phyloP scores from a whole-genome alignment of 2,888 invertebrate species.

The Meliscaeva auricollis region DNA sequence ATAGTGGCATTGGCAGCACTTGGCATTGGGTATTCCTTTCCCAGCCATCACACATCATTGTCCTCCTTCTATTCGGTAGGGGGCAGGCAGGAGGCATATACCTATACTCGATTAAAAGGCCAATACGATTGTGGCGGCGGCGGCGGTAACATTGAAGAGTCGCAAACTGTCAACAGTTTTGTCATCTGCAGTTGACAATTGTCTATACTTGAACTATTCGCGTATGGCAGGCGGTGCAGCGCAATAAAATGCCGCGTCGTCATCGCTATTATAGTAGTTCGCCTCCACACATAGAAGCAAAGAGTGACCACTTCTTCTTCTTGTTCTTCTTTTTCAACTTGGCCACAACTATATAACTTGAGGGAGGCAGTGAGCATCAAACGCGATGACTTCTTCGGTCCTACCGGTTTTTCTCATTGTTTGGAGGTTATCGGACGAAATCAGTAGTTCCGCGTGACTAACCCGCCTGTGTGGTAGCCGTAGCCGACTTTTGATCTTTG shows the following conservation, averaged over 20 bases:
- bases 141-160: slow-evolving; percentile 62
- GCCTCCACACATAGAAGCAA: slow-evolving; percentile 25
- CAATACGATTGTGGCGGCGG: slow-evolving; percentile 16
- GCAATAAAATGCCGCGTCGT: slow-evolving; percentile 59
- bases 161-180: slow-evolving; percentile 75
- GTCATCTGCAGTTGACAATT: slow-evolving; percentile 74
- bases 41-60: slow-evolving; percentile 50
- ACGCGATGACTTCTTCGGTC: slow-evolving; percentile 45
- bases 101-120: slow-evolving; percentile 17
- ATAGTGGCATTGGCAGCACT: slow-evolving; percentile 67
- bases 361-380: slow-evolving; percentile 66
- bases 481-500: slow-evolving; percentile 52
- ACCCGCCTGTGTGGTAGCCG: slow-evolving; percentile 29
- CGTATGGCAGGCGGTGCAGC: slow-evolving; percentile 52
- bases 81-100: not conserved
- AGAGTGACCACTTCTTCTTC: not conserved
- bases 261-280: not conserved
- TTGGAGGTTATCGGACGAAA: slow-evolving; percentile 69
- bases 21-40: slow-evolving; percentile 59
- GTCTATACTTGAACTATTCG: slow-evolving; percentile 73
- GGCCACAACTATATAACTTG: slow-evolving; percentile 60
- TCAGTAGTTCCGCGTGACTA: slow-evolving; percentile 69
- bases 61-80: slow-evolving; percentile 55
- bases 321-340: not conserved
- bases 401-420: slow-evolving; percentile 72